Evolutionary conservation across 2,797 vertebrate genomes (phyloP), one percentile per base, ranked within the genome.

Genomic region (Limosa lapponica): DNA sequence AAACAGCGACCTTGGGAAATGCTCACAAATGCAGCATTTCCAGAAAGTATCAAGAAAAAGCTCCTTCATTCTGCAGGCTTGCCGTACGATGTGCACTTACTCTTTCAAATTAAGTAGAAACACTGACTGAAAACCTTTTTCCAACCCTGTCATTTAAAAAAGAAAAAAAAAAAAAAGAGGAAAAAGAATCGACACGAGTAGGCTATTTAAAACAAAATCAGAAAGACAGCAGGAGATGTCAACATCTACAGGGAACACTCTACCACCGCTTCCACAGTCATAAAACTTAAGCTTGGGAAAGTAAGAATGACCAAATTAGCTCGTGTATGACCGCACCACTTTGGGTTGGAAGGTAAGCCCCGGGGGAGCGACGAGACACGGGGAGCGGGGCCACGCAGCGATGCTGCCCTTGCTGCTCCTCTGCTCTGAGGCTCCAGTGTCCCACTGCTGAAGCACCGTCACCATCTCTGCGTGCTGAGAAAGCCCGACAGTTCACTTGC

Each of bases 361-460:
- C 41, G 32, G 36, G 25, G 43, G 32, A 67, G 46, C 0, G 4
- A 23, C 0, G 1, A 32, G 71, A 22, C 27, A 28, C 1, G 0
- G 16, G 16, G 25, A 62, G 30, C 28, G 36, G 15, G 49, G 49
- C 32, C 25, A 10, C 1, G 7, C 10, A 19, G 8, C 0, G 0
- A 22, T 11, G 22, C 22, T 61, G 58, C 15, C 17, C 13, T 25
- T 9, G 52, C 7, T 48, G 30, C 37, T 61, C 43, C 16, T 59
- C 11, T 25, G 8, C 48, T 44, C 36, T 4, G 14, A 75, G 9
- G 30, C 32, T 58, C 22, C 27, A 2, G 49, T 1, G 10, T 11
- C 44, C 43, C 3, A 1, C 51, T 39, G 16, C 37, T 6, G 8
- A 51, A 46, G 52, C 58, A 36, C 48, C 0, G 0, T 2, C 6